Base-by-base conservation (phyloP, 2,113 vertebrate species). In the Percopsis transmontana region DNA sequence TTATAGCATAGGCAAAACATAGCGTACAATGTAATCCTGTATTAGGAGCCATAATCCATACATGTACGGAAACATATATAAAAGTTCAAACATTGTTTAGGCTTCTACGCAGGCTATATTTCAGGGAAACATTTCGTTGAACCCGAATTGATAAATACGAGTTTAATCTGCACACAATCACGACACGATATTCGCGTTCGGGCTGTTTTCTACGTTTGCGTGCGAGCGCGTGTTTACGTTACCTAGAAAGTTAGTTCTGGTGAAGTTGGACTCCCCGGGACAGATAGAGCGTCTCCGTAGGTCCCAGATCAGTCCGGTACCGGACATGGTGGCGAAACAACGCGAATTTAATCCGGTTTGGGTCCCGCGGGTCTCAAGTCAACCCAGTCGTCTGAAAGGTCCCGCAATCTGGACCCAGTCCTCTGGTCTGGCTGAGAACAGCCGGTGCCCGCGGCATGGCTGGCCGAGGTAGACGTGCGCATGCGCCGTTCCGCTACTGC, bases 171-270 rank as follows among this genome's bases (percentile, higher is more conserved):
- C 16, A 48, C 47, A n/a, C 18, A 16, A 5, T n/a, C 47, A 6
- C 8, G 15, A n/a, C 47, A 16, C 16, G 16, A 48, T 2, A 18
- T n/a, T 1, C 45, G 15, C 13, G 8, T 19, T 16, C 3, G 47
- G 47, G 47, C 11, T 14, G 15, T 16, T 45, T 50, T 3, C 8
- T 3, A n/a, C n/a, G 16, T 10, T 18, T n/a, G 18, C 18, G 16
- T 12, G 15, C 8, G 12, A 3, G 42, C 12, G 12, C 42, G 16
- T 40, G 12, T 10, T n/a, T 16, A 11, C 80, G 92, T 93, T 88
- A 94, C 93, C 92, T 68, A 94, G 88, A 87, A 92, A 94, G 85
- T 92, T 91, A 61, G 88, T 89, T 81, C 94, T 83, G 72, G 93
- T 85, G 72, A 91, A 80, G 70, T 85, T 88, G 38, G 91, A 90